Evolutionary conservation across 1,140 invertebrate species (phyloP).

Genomic region (Zaprionus ghesquierei): DNA sequence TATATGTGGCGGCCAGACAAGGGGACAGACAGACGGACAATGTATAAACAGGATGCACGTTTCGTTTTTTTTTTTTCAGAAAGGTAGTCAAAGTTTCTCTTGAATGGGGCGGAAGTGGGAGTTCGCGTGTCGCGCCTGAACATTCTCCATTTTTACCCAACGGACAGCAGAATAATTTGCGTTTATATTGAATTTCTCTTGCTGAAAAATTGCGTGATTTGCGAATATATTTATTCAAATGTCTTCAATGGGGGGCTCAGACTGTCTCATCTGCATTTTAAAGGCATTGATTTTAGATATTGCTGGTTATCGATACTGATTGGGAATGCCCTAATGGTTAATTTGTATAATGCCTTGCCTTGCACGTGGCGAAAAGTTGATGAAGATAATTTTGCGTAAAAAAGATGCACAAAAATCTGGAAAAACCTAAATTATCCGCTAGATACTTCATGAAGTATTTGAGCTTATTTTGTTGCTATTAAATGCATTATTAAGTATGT

Average conservation of each 20-base stretch:
- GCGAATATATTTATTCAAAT: constrained; percentile 68
- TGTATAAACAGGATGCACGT: constrained; percentile 21
- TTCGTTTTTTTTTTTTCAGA: constrained; percentile 9
- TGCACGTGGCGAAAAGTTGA: background rate
- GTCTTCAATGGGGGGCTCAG: background rate
- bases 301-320: constrained; percentile 3
- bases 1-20: constrained; percentile 26
- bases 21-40: constrained; percentile 27
- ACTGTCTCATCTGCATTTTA: constrained; percentile 34
- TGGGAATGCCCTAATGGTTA: constrained; percentile 7
- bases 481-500: background rate
- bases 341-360: background rate
- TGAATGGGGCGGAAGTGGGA: background rate
- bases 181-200: constrained; percentile 67
- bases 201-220: constrained; percentile 53
- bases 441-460: background rate
- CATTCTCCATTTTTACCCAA: constrained; percentile 2
- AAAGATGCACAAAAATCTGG: background rate
- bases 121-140: background rate
- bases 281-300: constrained; percentile 57
- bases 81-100: constrained; percentile 18
- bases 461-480: background rate
- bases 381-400: background rate
- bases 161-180: constrained; percentile 64
- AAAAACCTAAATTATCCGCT: background rate